phyloP scores from a whole-genome alignment of 1,140 invertebrate genomes.

The Colletes gigas region DNA sequence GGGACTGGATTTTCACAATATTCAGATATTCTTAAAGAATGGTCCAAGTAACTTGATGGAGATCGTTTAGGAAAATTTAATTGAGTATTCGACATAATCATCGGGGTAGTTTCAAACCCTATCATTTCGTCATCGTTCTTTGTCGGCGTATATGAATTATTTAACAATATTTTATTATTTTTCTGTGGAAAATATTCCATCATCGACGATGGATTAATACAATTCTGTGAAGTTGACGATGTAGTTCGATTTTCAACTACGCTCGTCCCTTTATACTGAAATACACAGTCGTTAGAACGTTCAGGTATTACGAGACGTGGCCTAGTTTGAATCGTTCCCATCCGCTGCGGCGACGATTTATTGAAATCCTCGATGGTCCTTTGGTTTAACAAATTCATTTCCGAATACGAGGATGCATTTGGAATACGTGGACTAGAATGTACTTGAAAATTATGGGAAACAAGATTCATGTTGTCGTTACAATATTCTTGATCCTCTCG shows the following conservation, averaged over 20 bases:
- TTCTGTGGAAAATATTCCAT: background rate
- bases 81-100: too few species aligned
- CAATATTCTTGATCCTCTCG: background rate
- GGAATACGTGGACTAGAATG: background rate
- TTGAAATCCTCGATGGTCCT: background rate
- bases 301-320: background rate
- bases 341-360: slow-evolving; percentile 3
- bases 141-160: background rate
- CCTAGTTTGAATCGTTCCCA: background rate
- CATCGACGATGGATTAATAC: background rate
- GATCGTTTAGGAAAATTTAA: too few species aligned
- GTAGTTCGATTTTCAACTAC: background rate
- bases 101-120: background rate
- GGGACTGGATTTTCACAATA: slow-evolving; percentile 1
- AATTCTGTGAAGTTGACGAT: background rate
- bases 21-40: slow-evolving; percentile 6
- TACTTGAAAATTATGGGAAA: background rate
- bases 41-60: slow-evolving; percentile 41
- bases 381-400: background rate
- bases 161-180: background rate
- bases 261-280: background rate
- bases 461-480: too few species aligned
- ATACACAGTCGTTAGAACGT: background rate
- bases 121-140: background rate
- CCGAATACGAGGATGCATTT: background rate